Base-by-base conservation (phyloP, 2,888 invertebrate species). In the Tinea pellionella region DNA sequence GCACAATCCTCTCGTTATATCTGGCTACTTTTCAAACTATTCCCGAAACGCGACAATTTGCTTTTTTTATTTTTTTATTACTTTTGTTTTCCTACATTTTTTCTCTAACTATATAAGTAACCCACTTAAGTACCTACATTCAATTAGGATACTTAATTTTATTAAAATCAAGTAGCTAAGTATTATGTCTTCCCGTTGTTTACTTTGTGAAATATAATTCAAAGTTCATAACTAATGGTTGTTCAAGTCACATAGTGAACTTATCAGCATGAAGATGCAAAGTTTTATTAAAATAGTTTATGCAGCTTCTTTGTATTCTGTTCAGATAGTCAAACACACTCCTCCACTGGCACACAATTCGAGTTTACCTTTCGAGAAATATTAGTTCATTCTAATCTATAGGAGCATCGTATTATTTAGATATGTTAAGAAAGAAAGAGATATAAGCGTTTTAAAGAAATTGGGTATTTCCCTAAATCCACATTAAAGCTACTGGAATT, bases 381-480 rank as follows among this genome's bases (percentile, higher is more conserved):
- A 9, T 9, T 9, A 37, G n/a, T 9, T 9, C 37, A 37, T 37
- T 12, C 9, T n/a, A 9, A 37, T 37, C 9, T 37, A 37, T 37
- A 37, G 2, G 6, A 24, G 9, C 37, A 37, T 12, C 9, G n/a
- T 9, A 9, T n/a, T n/a, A n/a, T n/a, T n/a, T n/a, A n/a, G n/a
- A n/a, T 37, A 37, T 37, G 2, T n/a, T 12, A 37, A 37, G 37
- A 2, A 37, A n/a, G 37, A 15, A n/a, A 47, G n/a, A 47, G 47
- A 16, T 16, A 47, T 15, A 53, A 53, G 16, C 24, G 6, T 53
- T 19, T 57, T 57, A 32, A 57, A 30, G 30, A 57, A 57, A 57
- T 57, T 57, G 57, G 57, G 57, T 57, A 57, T 57, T 57, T 57
- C 13, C 11, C 29, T 57, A 57, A 57, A 57, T 13, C 57, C 57